Conservation (phyloP, 2,888 invertebrate genomes). For the Xylota segnis region DNA sequence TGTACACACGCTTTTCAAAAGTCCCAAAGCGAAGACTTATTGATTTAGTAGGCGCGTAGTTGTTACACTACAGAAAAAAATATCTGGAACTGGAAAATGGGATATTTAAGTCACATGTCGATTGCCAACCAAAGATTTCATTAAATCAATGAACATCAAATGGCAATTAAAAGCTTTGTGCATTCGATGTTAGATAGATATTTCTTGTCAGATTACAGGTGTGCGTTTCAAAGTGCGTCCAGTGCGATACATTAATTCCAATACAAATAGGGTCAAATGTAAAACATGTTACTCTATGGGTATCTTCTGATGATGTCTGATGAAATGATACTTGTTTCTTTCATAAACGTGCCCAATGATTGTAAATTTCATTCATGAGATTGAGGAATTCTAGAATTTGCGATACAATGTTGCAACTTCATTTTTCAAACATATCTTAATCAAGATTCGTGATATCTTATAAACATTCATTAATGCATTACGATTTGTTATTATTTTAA, state of each 20-base stretch:
- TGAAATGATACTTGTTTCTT: not conserved
- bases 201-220: constrained; percentile 8
- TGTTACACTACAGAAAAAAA: constrained; percentile 4
- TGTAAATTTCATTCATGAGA: not conserved
- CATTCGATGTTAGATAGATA: constrained; percentile 1
- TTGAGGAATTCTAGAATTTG: not conserved
- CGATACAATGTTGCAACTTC: too few species aligned
- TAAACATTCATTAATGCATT: too few species aligned
- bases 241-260: constrained; percentile 2
- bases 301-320: not conserved
- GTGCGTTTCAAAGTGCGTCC: not conserved
- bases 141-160: constrained; percentile 54
- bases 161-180: constrained; percentile 51
- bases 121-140: constrained; percentile 4
- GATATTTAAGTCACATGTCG: constrained; percentile 41
- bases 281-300: constrained; percentile 1
- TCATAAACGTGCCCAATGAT: not conserved
- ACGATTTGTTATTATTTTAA: too few species aligned
- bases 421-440: too few species aligned
- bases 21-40: constrained; percentile 38
- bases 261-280: constrained; percentile 23
- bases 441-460: too few species aligned
- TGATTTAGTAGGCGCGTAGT: constrained; percentile 42
- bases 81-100: constrained; percentile 38
- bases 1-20: constrained; percentile 40